Base-by-base conservation (phyloP, 2,113 vertebrate genomes). In the Trinectes maculatus region DNA sequence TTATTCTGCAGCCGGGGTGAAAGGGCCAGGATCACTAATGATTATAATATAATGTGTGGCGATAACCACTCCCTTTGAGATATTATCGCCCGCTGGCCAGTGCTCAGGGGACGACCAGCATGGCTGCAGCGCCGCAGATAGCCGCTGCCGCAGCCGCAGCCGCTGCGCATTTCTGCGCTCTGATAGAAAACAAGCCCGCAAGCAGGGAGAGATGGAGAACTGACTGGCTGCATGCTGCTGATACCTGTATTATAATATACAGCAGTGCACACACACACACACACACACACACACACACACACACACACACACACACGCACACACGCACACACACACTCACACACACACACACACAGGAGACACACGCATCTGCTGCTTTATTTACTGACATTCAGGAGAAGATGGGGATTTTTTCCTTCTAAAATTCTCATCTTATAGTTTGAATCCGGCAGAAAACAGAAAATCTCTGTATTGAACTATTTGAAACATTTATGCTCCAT, bases 31-130 rank as follows among this genome's bases (percentile, higher is more conserved):
- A 91, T 93, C 90, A 91, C 90, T 92, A 90, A 93, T 93, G 90
- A 93, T 93, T 92, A 90, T 86, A 92, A 92, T 91, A 93, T 91
- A 91, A 93, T 90, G 90, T 88, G 88, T 76, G 79, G 88, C 84
- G 91, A 93, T 92, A 93, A 92, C 85, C 91, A 89, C 88, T 92
- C 90, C 90, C 86, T 91, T 73, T 88, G 91, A 92, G 92, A 93
- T 93, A 89, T 89, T 84, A 93, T 92, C 91, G 66, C 79, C 85
- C 88, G 78, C 85, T 84, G 89, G 88, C 87, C 89, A 90, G 89
- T 64, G 85, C 92, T 91, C 91, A 62, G 66, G 92, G 90, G 91
- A 91, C 80, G 47, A 47, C 74, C 87, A 82, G 89, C 81, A 51
- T 62, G 85, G 86, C 91, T 91, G 91, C 82, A 79, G 79, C 82